Percentiles rank a stretch among this genome's conserved stretches.
phyloP scores from a whole-genome alignment of 2,888 invertebrate genomes.

The Euproctis similis region DNA sequence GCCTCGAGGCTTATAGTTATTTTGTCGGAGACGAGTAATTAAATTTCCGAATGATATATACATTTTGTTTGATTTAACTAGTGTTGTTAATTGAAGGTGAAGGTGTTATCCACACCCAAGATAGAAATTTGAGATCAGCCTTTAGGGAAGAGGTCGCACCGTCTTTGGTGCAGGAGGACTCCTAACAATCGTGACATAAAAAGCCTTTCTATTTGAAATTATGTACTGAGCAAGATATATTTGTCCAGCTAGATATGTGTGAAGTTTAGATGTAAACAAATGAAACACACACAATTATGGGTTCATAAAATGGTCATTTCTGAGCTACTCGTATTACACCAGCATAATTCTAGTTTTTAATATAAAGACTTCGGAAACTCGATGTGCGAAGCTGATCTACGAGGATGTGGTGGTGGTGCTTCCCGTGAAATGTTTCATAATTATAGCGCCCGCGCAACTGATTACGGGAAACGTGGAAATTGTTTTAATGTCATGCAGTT shows the following conservation, averaged over 20 bases:
- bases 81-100: conserved; percentile 1
- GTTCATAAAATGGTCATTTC: too few species aligned
- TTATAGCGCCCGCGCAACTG: conserved; percentile 19
- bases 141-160: too few species aligned
- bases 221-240: too few species aligned
- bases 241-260: too few species aligned
- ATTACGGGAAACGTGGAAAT: conserved; percentile 33
- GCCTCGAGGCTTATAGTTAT: conserved; percentile 9
- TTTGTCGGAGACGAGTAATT: not conserved
- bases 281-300: too few species aligned
- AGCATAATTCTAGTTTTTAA: not conserved
- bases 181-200: too few species aligned
- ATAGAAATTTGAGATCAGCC: too few species aligned
- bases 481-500: conserved; percentile 10
- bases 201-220: too few species aligned
- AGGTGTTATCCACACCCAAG: conserved; percentile 21
- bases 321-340: too few species aligned
- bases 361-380: conserved; percentile 3
- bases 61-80: not conserved
- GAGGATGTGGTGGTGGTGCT: conserved; percentile 19
- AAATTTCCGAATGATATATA: not conserved
- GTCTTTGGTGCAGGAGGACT: too few species aligned
- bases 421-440: conserved; percentile 25
- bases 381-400: conserved; percentile 6
- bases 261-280: too few species aligned